Conservation (phyloP, 2,888 invertebrate genomes). For the Pherbina coryleti region DNA sequence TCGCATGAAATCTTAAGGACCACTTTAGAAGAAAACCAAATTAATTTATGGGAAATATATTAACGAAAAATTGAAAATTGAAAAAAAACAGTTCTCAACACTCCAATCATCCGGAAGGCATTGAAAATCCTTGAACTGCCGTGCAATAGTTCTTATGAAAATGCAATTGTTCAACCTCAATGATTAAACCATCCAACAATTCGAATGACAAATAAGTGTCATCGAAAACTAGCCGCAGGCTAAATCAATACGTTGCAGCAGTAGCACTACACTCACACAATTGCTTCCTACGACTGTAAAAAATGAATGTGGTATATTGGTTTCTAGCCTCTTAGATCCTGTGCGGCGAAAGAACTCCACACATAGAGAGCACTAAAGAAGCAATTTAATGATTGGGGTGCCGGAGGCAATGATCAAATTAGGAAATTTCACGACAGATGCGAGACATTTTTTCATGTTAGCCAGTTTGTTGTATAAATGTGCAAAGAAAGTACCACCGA, state of each 20-base stretch:
- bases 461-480: neutral
- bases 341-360: neutral
- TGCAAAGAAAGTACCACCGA: neutral
- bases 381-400: slow-evolving; percentile 40
- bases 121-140: slow-evolving; percentile 20
- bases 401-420: slow-evolving; percentile 33
- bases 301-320: slow-evolving; percentile 30
- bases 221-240: slow-evolving; percentile 29
- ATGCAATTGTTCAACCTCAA: slow-evolving; percentile 27
- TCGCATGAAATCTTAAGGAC: too few species aligned
- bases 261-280: neutral
- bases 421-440: slow-evolving; percentile 44
- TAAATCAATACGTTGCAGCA: slow-evolving; percentile 4
- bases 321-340: slow-evolving; percentile 5
- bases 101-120: slow-evolving; percentile 10
- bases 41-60: too few species aligned
- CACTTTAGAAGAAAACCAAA: too few species aligned
- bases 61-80: too few species aligned
- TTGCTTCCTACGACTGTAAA: neutral
- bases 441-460: slow-evolving; percentile 27
- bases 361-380: slow-evolving; percentile 43
- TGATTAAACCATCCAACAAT: slow-evolving; percentile 14
- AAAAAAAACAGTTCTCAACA: neutral
- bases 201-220: slow-evolving; percentile 24
- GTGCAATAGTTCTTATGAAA: neutral